Conservation (phyloP, 2,888 invertebrate species). For the Aspidapion aeneum region DNA sequence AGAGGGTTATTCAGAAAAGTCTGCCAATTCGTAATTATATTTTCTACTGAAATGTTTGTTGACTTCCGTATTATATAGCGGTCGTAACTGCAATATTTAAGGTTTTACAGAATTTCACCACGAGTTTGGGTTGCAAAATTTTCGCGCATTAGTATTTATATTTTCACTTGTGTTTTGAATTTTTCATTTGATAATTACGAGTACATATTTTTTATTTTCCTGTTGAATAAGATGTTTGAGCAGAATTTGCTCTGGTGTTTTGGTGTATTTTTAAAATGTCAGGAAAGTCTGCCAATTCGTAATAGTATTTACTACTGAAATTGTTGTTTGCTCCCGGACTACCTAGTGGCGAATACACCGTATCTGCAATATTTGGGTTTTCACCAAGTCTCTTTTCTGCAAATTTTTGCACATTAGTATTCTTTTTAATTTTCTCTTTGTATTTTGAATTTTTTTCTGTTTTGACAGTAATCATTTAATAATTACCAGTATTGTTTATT, state of each 20-base stretch:
- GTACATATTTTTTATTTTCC: no score
- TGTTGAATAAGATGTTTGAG: constrained; percentile 67
- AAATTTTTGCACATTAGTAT: constrained; percentile 56
- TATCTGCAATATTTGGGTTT: constrained; percentile 59
- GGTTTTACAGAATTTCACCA: constrained; percentile 59
- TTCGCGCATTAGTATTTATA: no score
- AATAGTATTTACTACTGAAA: constrained; percentile 59
- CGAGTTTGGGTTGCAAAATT: no score
- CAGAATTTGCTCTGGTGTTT: constrained; percentile 67
- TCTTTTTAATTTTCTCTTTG: no score
- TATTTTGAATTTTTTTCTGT: no score
- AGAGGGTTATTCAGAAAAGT: constrained; percentile 62
- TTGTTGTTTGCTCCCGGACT: constrained; percentile 67
- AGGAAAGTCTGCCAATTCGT: constrained; percentile 54
- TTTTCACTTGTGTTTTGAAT: no score
- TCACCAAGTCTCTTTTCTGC: constrained; percentile 58
- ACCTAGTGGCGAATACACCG: constrained; percentile 69
- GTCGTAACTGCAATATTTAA: no score
- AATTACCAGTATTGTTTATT: no score
- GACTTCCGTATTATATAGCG: no score
- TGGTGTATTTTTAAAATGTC: constrained; percentile 59
- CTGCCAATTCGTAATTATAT: constrained; percentile 54
- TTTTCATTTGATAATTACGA: no score
- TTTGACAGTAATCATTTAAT: no score
- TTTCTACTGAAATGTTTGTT: no score